A percentile compares a stretch with the other conserved stretches of the same genome.
Evolutionary conservation across 2,113 vertebrate species (phyloP).

Genomic region (Apaloderma vittatum): DNA sequence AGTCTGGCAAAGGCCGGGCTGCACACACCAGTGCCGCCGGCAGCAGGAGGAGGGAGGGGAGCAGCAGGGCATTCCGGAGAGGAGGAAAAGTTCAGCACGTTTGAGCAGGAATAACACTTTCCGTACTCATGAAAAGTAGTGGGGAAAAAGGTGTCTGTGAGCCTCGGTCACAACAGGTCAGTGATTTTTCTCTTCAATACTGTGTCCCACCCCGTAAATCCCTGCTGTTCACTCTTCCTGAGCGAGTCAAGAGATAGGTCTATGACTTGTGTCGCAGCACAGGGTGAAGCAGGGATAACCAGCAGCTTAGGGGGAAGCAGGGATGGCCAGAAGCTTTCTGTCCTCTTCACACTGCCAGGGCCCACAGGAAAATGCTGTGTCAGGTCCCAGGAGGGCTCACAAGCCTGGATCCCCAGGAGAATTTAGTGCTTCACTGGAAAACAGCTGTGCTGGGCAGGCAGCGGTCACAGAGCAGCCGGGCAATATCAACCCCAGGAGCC

Average conservation of each 20-base stretch:
- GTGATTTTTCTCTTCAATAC: background rate
- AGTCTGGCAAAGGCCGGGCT: background rate
- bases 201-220: background rate
- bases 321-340: background rate
- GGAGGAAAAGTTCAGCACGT: background rate
- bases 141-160: background rate
- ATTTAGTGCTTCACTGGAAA: background rate
- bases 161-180: background rate
- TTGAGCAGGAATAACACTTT: background rate
- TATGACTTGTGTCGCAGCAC: background rate
- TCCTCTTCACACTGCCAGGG: background rate
- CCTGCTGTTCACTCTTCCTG: background rate
- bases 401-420: background rate
- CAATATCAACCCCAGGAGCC: background rate
- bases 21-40: background rate
- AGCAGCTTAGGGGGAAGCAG: too few species aligned
- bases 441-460: background rate
- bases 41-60: background rate
- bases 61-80: background rate
- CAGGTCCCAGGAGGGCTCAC: background rate
- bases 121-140: background rate
- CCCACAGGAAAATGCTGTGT: background rate
- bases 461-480: rapidly evolving
- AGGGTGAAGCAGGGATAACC: background rate
- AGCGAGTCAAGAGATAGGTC: rapidly evolving